These are phyloP conservation scores for Akabosia matsudoensis DNA, from an alignment of 1,140 invertebrate species.

Conservation along the genomic window DNA sequence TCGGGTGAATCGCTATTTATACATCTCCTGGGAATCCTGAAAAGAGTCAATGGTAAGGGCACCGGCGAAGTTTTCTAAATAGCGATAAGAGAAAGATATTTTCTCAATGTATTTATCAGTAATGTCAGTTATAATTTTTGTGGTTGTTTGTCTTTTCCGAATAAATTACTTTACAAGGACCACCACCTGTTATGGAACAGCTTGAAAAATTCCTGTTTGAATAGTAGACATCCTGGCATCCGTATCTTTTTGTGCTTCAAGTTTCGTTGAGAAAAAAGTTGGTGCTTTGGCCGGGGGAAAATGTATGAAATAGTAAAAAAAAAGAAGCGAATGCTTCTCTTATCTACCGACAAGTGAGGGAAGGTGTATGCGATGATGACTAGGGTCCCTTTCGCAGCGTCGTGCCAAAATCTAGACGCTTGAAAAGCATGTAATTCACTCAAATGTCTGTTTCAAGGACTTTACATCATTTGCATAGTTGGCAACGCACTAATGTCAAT, in stretches of 20 bases:
- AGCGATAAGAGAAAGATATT: too few species aligned
- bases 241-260: not conserved
- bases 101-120: not conserved
- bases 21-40: too few species aligned
- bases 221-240: not conserved
- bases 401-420: slow-evolving; percentile 18
- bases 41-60: too few species aligned
- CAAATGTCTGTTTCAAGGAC: slow-evolving; percentile 22
- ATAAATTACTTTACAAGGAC: slow-evolving; percentile 22
- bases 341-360: too few species aligned
- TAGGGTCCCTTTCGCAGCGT: not conserved
- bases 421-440: slow-evolving; percentile 14
- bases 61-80: too few species aligned
- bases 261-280: not conserved
- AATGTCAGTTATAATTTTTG: slow-evolving; percentile 13
- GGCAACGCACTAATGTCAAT: not conserved
- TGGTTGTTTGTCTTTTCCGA: slow-evolving; percentile 20
- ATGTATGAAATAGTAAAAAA: too few species aligned
- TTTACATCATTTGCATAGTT: slow-evolving; percentile 19
- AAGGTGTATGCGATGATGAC: too few species aligned
- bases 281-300: not conserved
- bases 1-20: too few species aligned
- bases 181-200: slow-evolving; percentile 20
- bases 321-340: too few species aligned
- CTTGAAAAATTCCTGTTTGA: slow-evolving; percentile 21